Conservation (phyloP, 2,888 invertebrate species). For the Metallyticus violacea region DNA sequence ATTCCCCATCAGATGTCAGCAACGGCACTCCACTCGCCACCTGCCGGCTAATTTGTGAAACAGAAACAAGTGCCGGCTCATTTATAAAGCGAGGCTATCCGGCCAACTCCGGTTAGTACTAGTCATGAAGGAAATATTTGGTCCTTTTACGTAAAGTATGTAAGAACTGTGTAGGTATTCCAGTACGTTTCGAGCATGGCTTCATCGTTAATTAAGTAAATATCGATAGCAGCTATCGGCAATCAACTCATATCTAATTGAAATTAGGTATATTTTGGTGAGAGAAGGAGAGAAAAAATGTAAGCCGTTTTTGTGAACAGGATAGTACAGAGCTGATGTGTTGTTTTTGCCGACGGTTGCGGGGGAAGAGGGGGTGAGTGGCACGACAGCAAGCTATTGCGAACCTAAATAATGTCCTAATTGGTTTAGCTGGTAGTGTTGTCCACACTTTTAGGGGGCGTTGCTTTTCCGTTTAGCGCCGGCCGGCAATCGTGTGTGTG, state of each 20-base stretch:
- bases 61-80: conserved; percentile 30
- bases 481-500: background rate
- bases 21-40: background rate
- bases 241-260: background rate
- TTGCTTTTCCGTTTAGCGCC: conserved; percentile 14
- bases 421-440: conserved; percentile 20
- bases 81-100: conserved; percentile 18
- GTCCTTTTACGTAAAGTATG: background rate
- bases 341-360: background rate
- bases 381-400: conserved; percentile 10
- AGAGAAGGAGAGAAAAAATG: background rate
- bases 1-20: conserved; percentile 27
- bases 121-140: background rate
- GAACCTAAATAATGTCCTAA: conserved; percentile 25
- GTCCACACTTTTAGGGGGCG: conserved; percentile 19
- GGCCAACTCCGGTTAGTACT: background rate
- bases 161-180: background rate
- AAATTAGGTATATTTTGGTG: background rate
- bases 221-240: background rate
- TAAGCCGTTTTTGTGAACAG: background rate
- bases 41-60: conserved; percentile 25
- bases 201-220: background rate
- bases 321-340: conserved; percentile 1
- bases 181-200: background rate
- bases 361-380: background rate